A percentile compares a stretch with the other conserved stretches of the same genome.
phyloP scores from a whole-genome alignment of 2,888 invertebrate genomes.

The Scrobipalpa atriplicella region DNA sequence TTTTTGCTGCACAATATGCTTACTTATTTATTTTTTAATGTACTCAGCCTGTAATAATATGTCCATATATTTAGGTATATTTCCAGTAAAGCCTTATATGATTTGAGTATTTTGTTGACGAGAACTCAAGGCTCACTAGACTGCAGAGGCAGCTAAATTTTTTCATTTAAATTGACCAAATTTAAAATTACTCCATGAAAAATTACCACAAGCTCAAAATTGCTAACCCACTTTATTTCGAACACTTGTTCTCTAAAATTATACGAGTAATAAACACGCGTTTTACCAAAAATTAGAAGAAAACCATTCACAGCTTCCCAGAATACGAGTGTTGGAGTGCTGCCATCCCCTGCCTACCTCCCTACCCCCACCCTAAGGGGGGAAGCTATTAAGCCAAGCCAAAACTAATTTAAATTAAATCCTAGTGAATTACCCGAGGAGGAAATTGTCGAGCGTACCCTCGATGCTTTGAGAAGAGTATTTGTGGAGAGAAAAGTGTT shows the following conservation, averaged over 20 bases:
- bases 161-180: no score
- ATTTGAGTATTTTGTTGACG: no score
- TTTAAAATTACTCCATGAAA: no score
- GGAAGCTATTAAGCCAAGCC: conserved; percentile 95
- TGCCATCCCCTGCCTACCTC: conserved; percentile 61
- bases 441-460: conserved; percentile 83
- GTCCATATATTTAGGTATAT: no score
- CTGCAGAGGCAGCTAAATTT: no score
- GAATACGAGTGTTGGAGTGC: conserved; percentile 63
- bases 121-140: no score
- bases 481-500: conserved; percentile 45
- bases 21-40: no score
- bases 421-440: conserved; percentile 87
- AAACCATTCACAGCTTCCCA: conserved; percentile 41
- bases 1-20: no score
- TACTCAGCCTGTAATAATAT: no score
- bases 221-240: background rate
- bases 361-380: conserved; percentile 64
- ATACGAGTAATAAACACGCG: background rate
- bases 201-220: background rate
- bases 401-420: conserved; percentile 90
- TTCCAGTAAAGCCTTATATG: no score
- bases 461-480: conserved; percentile 73
- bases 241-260: background rate
- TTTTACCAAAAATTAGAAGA: background rate